Percentiles rank a stretch among this genome's conserved stretches.
These are phyloP conservation scores for Coregonus clupeaformis DNA, from an alignment of 2,113 vertebrate species.

Conservation along the genomic window DNA sequence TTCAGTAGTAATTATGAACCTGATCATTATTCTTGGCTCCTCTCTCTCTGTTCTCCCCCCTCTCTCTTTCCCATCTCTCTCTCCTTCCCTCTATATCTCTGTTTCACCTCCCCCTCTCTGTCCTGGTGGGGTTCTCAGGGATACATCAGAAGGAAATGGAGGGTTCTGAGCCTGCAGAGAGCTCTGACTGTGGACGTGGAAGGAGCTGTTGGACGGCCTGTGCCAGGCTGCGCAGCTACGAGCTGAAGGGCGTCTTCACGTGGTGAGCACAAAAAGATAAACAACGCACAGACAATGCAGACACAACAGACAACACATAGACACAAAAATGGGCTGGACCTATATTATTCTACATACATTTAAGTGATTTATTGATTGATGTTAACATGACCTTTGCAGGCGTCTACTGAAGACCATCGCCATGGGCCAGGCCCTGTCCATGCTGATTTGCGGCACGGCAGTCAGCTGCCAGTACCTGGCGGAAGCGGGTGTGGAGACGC, in stretches of 20 bases:
- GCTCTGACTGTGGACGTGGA: constrained; percentile 22
- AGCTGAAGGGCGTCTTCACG: constrained; percentile 63
- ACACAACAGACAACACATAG: too few species aligned
- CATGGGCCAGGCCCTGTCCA: constrained; percentile 88
- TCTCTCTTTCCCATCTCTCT: not conserved
- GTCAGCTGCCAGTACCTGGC: constrained; percentile 89
- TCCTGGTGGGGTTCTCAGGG: constrained; percentile 11
- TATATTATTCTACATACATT: too few species aligned
- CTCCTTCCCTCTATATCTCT: not conserved
- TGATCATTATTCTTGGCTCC: too few species aligned
- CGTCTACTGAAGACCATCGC: constrained; percentile 81
- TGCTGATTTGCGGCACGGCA: constrained; percentile 94
- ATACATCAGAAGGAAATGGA: constrained; percentile 58
- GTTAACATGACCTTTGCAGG: constrained; percentile 63
- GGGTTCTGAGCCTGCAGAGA: constrained; percentile 7
- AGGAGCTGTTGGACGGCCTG: constrained; percentile 32
- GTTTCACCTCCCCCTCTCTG: too few species aligned
- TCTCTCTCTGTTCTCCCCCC: not conserved
- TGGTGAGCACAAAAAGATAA: constrained; percentile 70
- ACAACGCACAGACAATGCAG: too few species aligned
- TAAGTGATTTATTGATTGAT: too few species aligned
- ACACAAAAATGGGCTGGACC: too few species aligned
- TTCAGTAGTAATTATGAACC: too few species aligned
- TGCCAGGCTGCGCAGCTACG: constrained; percentile 22
- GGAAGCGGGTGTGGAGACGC: constrained; percentile 74